Conservation (phyloP, 2,888 invertebrate species). For the Macaria notata region DNA sequence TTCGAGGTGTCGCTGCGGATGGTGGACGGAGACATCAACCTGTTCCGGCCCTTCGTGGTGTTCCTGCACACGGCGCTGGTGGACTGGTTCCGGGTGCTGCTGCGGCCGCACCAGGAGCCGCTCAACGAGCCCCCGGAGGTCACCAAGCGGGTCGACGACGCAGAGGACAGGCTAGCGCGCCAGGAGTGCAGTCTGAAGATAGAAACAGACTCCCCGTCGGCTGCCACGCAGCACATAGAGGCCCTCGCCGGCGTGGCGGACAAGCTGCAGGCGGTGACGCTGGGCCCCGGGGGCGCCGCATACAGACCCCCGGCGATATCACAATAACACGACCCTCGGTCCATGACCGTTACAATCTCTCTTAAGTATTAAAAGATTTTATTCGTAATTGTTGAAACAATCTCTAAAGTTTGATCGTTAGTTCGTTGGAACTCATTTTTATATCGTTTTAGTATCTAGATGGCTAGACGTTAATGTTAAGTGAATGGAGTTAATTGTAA, state of each 20-base stretch:
- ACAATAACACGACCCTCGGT: too few relatives aligned
- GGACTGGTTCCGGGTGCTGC: slow-evolving; percentile 47
- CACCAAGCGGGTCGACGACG: neutral
- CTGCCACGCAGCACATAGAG: slow-evolving; percentile 2
- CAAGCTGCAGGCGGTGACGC: neutral
- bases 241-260: neutral
- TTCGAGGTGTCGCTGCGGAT: slow-evolving; percentile 39
- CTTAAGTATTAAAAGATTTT: too few relatives aligned
- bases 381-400: too few relatives aligned
- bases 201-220: neutral
- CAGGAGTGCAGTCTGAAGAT: neutral
- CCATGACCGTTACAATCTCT: too few relatives aligned
- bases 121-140: neutral
- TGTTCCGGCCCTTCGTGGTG: slow-evolving; percentile 54
- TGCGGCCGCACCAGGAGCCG: slow-evolving; percentile 40
- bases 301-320: too few relatives aligned
- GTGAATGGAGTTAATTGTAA: neutral
- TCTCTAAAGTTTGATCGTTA: neutral
- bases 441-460: slow-evolving; percentile 3
- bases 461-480: neutral
- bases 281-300: neutral
- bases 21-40: slow-evolving; percentile 41
- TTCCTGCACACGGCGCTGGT: slow-evolving; percentile 50
- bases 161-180: neutral
- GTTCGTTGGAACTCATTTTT: slow-evolving; percentile 11